Evolutionary conservation across 2,113 vertebrate genomes (phyloP).

Genomic region (Sisor rabdophorus): DNA sequence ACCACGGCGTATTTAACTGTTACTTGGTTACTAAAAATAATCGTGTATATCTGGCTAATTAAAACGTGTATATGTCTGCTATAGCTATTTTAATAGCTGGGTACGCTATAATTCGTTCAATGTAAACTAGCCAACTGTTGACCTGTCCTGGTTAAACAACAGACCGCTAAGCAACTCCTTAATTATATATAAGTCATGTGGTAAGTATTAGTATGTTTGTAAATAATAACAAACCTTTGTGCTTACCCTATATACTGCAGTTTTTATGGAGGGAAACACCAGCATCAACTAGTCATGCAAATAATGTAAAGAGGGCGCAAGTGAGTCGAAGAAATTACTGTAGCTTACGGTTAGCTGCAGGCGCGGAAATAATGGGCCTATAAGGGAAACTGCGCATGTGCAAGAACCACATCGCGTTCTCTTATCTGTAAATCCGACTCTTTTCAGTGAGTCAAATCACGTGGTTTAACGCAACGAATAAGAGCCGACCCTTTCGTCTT

Average conservation of each 20-base stretch:
- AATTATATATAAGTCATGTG: neutral
- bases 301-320: constrained; percentile 41
- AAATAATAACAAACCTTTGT: neutral
- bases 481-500: neutral
- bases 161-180: neutral
- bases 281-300: constrained; percentile 25
- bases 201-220: neutral
- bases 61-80: neutral
- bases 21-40: too few relatives aligned
- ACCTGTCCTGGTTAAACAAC: neutral
- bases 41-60: neutral
- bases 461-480: neutral
- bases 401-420: neutral
- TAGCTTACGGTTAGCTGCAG: neutral
- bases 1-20: neutral
- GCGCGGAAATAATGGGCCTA: neutral
- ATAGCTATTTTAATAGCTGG: neutral
- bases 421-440: neutral
- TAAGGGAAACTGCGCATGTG: constrained; percentile 8
- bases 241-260: constrained; percentile 34
- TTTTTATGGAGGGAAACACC: constrained; percentile 36
- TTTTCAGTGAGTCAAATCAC: neutral
- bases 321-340: constrained; percentile 14
- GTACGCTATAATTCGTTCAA: constrained; percentile 20
- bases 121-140: constrained; percentile 41